Percentiles rank a stretch among this genome's conserved stretches.
Evolutionary conservation across 2,888 invertebrate species (phyloP).

Genomic region (Rugalucina vietnamica): DNA sequence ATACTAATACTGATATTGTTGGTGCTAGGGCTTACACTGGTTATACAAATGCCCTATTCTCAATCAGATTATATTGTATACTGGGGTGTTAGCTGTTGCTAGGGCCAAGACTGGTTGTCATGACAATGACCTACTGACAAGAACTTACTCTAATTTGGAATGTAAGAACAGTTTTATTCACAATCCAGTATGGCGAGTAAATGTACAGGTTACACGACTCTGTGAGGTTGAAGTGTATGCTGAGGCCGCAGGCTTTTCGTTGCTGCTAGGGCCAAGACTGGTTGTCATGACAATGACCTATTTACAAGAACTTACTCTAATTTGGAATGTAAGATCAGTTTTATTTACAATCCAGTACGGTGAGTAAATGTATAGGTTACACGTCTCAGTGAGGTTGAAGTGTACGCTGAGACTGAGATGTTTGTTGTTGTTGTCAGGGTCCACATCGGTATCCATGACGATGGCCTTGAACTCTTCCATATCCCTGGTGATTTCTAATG

Average conservation of each 20-base stretch:
- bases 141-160: slow-evolving; percentile 89
- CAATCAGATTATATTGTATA: too few relatives aligned
- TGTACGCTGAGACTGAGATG: slow-evolving; percentile 89
- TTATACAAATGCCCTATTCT: too few relatives aligned
- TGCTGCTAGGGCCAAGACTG: slow-evolving; percentile 87
- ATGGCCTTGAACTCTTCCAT: slow-evolving; percentile 87
- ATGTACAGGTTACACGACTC: slow-evolving; percentile 87
- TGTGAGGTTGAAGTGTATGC: slow-evolving; percentile 88
- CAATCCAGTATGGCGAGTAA: slow-evolving; percentile 83
- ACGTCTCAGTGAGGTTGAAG: slow-evolving; percentile 87
- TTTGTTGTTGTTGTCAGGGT: slow-evolving; percentile 87
- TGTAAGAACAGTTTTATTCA: slow-evolving; percentile 82
- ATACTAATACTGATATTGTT: too few relatives aligned
- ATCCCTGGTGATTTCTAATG: slow-evolving; percentile 88
- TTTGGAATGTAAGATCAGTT: slow-evolving; percentile 85
- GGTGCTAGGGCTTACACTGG: too few relatives aligned
- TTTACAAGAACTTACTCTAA: slow-evolving; percentile 87
- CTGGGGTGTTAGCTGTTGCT: too few relatives aligned
- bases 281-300: slow-evolving; percentile 87
- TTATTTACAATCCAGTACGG: slow-evolving; percentile 84
- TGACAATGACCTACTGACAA: too few relatives aligned
- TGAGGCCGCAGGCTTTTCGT: slow-evolving; percentile 88
- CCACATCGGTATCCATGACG: slow-evolving; percentile 88
- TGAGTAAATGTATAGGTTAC: slow-evolving; percentile 86
- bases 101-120: too few relatives aligned